A percentile compares a stretch with the other conserved stretches of the same genome.
phyloP scores from a whole-genome alignment of 2,888 invertebrate genomes.

The Hydropsyche betteni region DNA sequence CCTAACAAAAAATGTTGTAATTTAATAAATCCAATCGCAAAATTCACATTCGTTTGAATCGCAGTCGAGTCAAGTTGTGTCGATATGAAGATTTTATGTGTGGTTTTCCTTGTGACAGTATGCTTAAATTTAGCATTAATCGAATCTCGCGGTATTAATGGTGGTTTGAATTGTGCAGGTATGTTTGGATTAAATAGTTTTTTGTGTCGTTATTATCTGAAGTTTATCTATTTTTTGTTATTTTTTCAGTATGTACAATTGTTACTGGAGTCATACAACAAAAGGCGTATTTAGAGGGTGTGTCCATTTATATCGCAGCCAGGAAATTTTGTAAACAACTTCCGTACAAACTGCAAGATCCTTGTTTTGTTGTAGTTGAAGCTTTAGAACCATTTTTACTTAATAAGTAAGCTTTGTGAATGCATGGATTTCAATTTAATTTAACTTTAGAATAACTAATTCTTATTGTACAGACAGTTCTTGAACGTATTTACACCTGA shows the following conservation, averaged over 20 bases:
- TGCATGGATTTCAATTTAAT: neutral
- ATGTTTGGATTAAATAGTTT: too few species aligned
- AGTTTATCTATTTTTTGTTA: too few species aligned
- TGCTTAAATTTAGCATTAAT: neutral
- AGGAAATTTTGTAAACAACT: slow-evolving; percentile 53
- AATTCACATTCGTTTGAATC: too few species aligned
- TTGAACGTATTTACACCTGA: slow-evolving; percentile 54
- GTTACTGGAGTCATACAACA: slow-evolving; percentile 49
- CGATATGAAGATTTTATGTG: neutral
- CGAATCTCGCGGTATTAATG: slow-evolving; percentile 48
- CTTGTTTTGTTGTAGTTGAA: slow-evolving; percentile 53
- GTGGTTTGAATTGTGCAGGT: slow-evolving; percentile 50
- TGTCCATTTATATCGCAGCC: slow-evolving; percentile 54
- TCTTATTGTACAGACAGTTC: slow-evolving; percentile 52
- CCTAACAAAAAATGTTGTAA: too few species aligned
- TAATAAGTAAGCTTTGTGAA: slow-evolving; percentile 51
- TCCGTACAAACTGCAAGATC: slow-evolving; percentile 50
- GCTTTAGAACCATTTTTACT: slow-evolving; percentile 53
- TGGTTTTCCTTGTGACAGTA: neutral
- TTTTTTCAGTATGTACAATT: slow-evolving; percentile 49
- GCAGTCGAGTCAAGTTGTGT: too few species aligned
- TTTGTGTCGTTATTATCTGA: too few species aligned
- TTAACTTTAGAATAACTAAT: too few species aligned
- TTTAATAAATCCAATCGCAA: too few species aligned
- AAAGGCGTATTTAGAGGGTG: slow-evolving; percentile 54